phyloP scores from a whole-genome alignment of 2,888 invertebrate species.

The Cactoblastis cactorum region DNA sequence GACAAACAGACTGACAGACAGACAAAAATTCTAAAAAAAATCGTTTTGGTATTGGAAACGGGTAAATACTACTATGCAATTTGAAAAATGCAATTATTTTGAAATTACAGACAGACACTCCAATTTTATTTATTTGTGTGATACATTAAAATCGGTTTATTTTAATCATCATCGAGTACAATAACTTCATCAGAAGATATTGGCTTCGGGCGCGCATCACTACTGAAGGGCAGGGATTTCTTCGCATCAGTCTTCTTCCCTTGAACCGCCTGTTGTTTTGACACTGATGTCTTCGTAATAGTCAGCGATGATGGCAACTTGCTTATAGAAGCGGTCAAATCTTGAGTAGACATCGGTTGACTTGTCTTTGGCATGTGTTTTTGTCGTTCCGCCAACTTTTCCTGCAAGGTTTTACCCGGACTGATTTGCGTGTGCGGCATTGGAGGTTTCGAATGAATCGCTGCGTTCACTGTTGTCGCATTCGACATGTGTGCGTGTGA shows the following conservation, averaged over 20 bases:
- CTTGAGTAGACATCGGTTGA: conserved; percentile 25
- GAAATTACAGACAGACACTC: too few species aligned
- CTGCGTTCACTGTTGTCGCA: conserved; percentile 43
- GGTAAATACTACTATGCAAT: too few species aligned
- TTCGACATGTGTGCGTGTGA: conserved; percentile 56
- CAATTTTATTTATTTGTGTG: too few species aligned
- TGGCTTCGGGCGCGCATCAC: conserved; percentile 47
- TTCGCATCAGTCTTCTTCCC: conserved; percentile 53
- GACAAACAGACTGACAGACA: too few species aligned
- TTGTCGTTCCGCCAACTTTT: conserved; percentile 83
- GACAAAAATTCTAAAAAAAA: too few species aligned
- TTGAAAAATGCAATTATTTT: too few species aligned
- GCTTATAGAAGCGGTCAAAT: conserved; percentile 60
- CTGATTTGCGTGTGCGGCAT: conserved; percentile 68
- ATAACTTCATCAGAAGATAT: conserved; percentile 65
- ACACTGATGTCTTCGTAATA: conserved; percentile 63
- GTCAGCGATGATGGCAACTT: conserved; percentile 75
- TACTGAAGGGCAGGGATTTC: conserved; percentile 49
- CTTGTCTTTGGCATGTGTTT: conserved; percentile 61
- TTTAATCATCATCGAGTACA: conserved; percentile 57
- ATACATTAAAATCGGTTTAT: background rate
- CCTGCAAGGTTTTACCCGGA: conserved; percentile 83
- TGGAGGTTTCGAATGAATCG: conserved; percentile 56
- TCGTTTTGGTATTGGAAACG: too few species aligned
- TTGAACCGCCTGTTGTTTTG: conserved; percentile 34